Base-by-base conservation (phyloP, 2,113 vertebrate species). In the Conger conger region DNA sequence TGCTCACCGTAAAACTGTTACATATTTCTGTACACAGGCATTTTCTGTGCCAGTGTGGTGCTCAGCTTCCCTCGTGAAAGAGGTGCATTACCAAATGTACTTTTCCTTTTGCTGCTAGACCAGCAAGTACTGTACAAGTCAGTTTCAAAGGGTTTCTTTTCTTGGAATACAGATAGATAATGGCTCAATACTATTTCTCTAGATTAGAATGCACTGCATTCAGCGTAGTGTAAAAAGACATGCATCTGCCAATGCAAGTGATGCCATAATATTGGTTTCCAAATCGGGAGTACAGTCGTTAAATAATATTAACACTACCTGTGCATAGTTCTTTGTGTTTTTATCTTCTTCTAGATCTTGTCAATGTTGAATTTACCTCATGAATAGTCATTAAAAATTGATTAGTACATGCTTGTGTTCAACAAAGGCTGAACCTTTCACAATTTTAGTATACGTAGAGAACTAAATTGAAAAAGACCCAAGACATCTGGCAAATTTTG, bases 101-200 rank as follows among this genome's bases (percentile, higher is more conserved):
- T n/a, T 42, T 57, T 85, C 54, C 77, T 68, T 86, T 63, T 79
- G 68, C 78, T 45, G 38, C 45, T 68, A 30, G 86, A 82, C 80
- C 68, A 83, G 83, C 20, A 68, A 42, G 81, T 83, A 53, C 27
- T 23, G 20, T 2, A 63, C 76, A 80, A 83, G 27, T 83, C 76
- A 78, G 37, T 80, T 79, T 45, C 79, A n/a, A 63, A 88, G 20
- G 83, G 40, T 33, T 73, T 33, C 33, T 73, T 73, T 23, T 23
- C 1, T 33, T 73, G 68, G 68, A 73, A 33, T 73, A 73, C 68
- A 73, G 68, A 33, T n/a, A 73, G 68, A 33, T 23, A 13, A 30
- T 73, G 68, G 68, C 68, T 33, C 68, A 68, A 35, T 73, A 83
- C 40, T 37, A 6, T 40, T 30, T 27, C 11, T 40, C 36, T 80